phyloP scores from a whole-genome alignment of 1,140 invertebrate species.

The Drosophila nannoptera region DNA sequence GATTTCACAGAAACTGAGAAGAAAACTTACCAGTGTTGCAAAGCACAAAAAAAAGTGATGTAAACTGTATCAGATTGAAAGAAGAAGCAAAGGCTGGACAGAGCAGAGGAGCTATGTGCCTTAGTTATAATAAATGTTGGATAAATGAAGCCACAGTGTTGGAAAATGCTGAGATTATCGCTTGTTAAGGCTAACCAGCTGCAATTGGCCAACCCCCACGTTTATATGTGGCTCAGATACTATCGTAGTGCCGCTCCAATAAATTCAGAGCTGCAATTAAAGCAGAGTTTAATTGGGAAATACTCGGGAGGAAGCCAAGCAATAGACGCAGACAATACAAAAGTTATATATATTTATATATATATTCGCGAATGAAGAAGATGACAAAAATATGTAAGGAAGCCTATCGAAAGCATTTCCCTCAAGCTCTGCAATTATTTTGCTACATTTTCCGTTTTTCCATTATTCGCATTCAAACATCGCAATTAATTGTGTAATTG shows the following conservation, averaged over 20 bases:
- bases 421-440: conserved; percentile 14
- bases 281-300: not conserved
- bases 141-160: too few relatives aligned
- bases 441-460: not conserved
- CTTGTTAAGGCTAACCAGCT: not conserved
- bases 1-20: too few relatives aligned
- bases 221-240: not conserved
- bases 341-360: not conserved
- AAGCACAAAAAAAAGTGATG: too few relatives aligned
- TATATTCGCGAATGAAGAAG: too few relatives aligned
- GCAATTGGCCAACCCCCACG: not conserved
- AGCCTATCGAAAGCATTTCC: conserved; percentile 4
- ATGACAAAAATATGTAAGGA: too few relatives aligned
- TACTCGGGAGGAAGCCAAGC: not conserved
- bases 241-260: conserved; percentile 14
- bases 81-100: too few relatives aligned
- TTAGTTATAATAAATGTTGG: too few relatives aligned
- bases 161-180: not conserved
- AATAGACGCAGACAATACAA: not conserved
- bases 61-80: too few relatives aligned
- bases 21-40: too few relatives aligned
- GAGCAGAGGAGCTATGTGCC: not conserved
- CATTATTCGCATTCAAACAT: not conserved
- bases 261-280: not conserved
- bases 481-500: conserved; percentile 10